Evolutionary conservation across 2,888 invertebrate species (phyloP).

Genomic region (Danaus chrysippus): DNA sequence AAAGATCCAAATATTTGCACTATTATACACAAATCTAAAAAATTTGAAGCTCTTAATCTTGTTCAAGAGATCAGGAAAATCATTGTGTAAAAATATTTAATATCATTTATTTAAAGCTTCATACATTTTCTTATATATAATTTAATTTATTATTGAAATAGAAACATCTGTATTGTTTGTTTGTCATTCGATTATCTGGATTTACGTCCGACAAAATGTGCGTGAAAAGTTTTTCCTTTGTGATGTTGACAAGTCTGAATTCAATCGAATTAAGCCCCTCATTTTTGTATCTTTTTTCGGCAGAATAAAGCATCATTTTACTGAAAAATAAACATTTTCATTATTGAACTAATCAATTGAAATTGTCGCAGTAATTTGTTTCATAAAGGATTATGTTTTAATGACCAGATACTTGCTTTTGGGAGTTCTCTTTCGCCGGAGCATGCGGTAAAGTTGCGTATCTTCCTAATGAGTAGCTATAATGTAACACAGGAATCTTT

Average conservation of each 20-base stretch:
- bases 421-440: too few relatives aligned
- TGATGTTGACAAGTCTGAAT: neutral
- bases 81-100: slow-evolving; percentile 16
- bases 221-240: neutral
- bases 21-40: slow-evolving; percentile 59
- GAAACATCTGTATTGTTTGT: neutral
- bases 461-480: too few relatives aligned
- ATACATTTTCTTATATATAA: neutral
- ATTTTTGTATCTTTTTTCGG: neutral
- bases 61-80: slow-evolving; percentile 50
- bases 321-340: neutral
- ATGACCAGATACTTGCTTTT: too few relatives aligned
- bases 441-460: too few relatives aligned
- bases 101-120: slow-evolving; percentile 1
- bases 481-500: too few relatives aligned
- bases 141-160: neutral
- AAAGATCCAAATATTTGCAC: slow-evolving; percentile 53
- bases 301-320: neutral
- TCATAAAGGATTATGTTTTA: neutral
- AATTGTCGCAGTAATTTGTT: neutral
- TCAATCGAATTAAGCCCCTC: neutral
- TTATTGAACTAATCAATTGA: neutral
- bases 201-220: neutral
- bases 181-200: neutral
- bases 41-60: slow-evolving; percentile 57